A percentile compares a stretch with the other conserved stretches of the same genome.
Conservation (phyloP, 2,888 invertebrate species). For the Eledone cirrhosa region DNA sequence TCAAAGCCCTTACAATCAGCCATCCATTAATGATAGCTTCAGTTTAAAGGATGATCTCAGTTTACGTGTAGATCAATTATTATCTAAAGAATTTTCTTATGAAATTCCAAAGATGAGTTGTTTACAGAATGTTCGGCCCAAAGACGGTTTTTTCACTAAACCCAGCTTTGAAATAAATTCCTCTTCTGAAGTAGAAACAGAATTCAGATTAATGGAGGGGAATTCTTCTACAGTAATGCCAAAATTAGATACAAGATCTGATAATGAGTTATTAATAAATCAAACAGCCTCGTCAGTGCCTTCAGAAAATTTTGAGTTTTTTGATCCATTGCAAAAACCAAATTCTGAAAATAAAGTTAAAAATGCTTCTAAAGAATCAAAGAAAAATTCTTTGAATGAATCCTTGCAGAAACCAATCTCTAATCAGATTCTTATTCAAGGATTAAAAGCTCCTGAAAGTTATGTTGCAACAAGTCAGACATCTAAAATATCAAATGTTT, state of each 20-base stretch:
- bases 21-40: neutral
- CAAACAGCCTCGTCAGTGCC: too few relatives aligned
- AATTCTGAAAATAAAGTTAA: neutral
- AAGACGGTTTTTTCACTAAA: neutral
- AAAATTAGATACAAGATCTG: neutral
- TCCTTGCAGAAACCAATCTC: neutral
- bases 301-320: neutral
- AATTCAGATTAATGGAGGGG: neutral
- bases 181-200: neutral
- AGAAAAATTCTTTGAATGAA: neutral
- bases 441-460: neutral
- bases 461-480: too few relatives aligned
- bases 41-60: neutral
- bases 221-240: neutral
- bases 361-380: neutral
- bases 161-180: neutral
- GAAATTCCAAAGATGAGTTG: neutral
- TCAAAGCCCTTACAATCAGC: neutral
- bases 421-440: neutral
- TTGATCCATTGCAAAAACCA: neutral
- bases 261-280: neutral
- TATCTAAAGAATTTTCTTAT: slow-evolving; percentile 3
- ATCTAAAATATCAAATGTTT: neutral
- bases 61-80: neutral
- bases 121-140: neutral